Evolutionary conservation across 2,888 invertebrate species (phyloP).

Genomic region (Dynastes hyllus): DNA sequence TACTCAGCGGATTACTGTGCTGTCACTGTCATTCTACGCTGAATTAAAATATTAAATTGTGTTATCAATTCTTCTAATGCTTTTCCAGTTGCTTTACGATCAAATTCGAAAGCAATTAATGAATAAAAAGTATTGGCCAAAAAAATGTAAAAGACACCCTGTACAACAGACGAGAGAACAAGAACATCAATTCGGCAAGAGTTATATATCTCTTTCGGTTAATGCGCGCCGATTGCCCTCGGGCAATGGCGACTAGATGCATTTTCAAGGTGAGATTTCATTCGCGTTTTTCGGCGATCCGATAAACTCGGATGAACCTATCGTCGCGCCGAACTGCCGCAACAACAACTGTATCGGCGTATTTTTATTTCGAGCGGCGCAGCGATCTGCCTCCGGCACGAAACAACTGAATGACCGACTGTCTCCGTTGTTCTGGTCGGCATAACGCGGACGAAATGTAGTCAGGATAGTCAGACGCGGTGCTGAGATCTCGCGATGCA

Average conservation of each 20-base stretch:
- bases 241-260: constrained; percentile 34
- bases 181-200: constrained; percentile 37
- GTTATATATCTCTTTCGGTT: constrained; percentile 32
- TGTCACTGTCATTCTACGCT: no score
- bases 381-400: neutral
- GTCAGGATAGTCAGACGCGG: neutral
- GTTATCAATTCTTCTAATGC: no score
- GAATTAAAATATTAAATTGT: no score
- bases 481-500: constrained; percentile 63
- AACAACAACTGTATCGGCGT: constrained; percentile 55
- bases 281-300: constrained; percentile 58
- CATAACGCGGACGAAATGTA: neutral
- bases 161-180: constrained; percentile 28
- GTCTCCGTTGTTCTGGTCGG: neutral
- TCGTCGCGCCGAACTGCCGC: constrained; percentile 25
- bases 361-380: constrained; percentile 57
- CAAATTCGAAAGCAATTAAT: no score
- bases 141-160: neutral
- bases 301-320: constrained; percentile 61
- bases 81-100: no score
- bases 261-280: constrained; percentile 61
- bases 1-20: no score
- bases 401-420: neutral
- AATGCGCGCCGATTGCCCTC: constrained; percentile 30
- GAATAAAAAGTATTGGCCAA: no score